Percentiles rank a stretch among this genome's conserved stretches.
Conservation (phyloP, 2,888 invertebrate genomes). For the Papilio elwesi region DNA sequence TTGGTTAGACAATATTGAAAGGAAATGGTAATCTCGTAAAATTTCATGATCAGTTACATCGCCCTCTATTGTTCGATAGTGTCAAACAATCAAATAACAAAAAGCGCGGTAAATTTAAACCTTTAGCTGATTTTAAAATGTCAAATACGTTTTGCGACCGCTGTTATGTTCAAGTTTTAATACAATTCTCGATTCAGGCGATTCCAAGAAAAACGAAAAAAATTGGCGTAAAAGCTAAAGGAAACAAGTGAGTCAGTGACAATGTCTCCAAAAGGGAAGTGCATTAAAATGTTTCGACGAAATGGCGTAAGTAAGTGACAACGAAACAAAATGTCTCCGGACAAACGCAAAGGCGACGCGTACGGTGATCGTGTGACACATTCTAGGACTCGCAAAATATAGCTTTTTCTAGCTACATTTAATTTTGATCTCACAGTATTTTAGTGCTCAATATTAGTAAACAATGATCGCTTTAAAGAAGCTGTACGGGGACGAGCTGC, state of each 20-base stretch:
- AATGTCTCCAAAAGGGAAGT: constrained; percentile 58
- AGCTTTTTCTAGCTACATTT: constrained; percentile 25
- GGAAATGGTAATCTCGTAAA: neutral
- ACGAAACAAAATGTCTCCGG: constrained; percentile 70
- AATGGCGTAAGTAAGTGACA: constrained; percentile 61
- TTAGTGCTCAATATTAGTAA: constrained; percentile 68
- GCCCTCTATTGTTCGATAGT: constrained; percentile 21
- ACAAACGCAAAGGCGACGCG: constrained; percentile 71
- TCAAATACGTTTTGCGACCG: neutral
- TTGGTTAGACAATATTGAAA: neutral
- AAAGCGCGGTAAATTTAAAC: constrained; percentile 11
- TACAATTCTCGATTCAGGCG: constrained; percentile 43
- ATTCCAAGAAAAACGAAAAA: constrained; percentile 44
- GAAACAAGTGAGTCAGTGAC: constrained; percentile 61
- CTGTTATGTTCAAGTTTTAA: constrained; percentile 46
- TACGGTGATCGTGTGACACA: constrained; percentile 49
- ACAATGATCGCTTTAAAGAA: constrained; percentile 92
- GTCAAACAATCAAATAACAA: neutral
- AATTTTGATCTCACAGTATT: constrained; percentile 74
- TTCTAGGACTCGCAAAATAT: constrained; percentile 53
- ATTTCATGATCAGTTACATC: neutral
- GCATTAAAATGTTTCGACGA: constrained; percentile 45
- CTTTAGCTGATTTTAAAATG: neutral
- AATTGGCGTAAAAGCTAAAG: constrained; percentile 54
- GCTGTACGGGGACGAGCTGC: constrained; percentile 91